phyloP scores from a whole-genome alignment of 2,113 vertebrate genomes.

The Lophochroa leadbeateri region DNA sequence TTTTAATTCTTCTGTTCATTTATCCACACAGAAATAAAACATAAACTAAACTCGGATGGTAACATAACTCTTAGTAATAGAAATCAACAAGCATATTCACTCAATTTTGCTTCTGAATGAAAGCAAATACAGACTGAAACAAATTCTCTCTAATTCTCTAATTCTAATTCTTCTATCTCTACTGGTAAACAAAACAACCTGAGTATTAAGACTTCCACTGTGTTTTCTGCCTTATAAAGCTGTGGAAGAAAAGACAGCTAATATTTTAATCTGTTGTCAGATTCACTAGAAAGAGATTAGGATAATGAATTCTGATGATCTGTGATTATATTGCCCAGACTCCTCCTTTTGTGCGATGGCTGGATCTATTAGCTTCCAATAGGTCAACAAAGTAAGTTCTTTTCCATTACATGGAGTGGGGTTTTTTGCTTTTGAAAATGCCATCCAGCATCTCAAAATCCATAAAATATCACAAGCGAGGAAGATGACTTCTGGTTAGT shows the following conservation, averaged over 20 bases:
- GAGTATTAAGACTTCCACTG: neutral
- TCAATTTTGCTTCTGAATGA: neutral
- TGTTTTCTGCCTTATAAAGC: neutral
- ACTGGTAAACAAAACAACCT: neutral
- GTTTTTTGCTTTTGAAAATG: neutral
- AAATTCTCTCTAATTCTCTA: neutral
- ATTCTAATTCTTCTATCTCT: neutral
- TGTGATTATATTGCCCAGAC: neutral
- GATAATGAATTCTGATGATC: neutral
- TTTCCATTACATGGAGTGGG: neutral
- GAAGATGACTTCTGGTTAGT: neutral
- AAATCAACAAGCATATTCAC: neutral
- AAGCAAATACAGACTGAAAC: neutral
- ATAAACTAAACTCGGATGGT: neutral
- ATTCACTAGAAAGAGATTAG: neutral
- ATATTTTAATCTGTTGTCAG: neutral
- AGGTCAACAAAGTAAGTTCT: neutral
- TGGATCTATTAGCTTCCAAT: neutral
- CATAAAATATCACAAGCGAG: neutral
- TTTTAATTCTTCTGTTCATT: neutral
- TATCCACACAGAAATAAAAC: neutral
- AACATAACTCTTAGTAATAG: neutral
- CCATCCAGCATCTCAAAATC: neutral
- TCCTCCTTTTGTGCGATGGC: neutral
- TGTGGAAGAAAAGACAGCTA: neutral